Base-by-base conservation (phyloP, 2,888 invertebrate genomes). In the Macaria notata region DNA sequence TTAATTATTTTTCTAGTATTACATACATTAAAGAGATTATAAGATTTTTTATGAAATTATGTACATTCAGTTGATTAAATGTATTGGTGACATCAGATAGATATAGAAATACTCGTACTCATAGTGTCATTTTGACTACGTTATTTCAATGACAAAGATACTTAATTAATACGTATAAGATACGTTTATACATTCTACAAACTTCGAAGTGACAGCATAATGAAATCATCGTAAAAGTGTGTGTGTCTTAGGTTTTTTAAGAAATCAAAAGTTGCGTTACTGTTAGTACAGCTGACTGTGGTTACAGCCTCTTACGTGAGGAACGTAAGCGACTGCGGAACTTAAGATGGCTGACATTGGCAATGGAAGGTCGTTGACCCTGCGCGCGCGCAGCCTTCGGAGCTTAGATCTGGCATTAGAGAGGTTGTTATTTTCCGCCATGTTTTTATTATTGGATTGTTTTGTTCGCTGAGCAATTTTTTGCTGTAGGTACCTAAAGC, bases 341-440 rank as follows among this genome's bases (percentile, higher is more conserved):
- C 88, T 87, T 88, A 89, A 90, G 86, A 89, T 90, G 90, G 90
- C 91, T 91, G 91, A 90, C 91, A 91, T 91, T 91, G 91, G 91
- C 91, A 91, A 88, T 91, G 91, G 88, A 66, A 71, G 86, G 84
- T 88, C 89, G 71, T 78, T 83, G 88, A 89, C 80, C 89, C 80
- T 69, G 73, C 84, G 81, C 81, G 83, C 81, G 82, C 79, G 84
- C 84, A 90, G 86, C 91, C 90, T 90, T 90, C 90, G 84, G 83
- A 87, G 88, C 89, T 88, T 88, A 88, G 84, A 84, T 84, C 87
- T 85, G 78, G 86, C 86, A 85, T 88, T 90, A 89, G 89, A 90
- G 87, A 83, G 87, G 89, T 83, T 83, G 84, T 84, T 88, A 83
- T 86, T 85, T 86, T 83, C 82, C 83, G 81, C 75, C 79, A 71